Base-by-base conservation (phyloP, 1,140 invertebrate species). In the Contarinia nasturtii region DNA sequence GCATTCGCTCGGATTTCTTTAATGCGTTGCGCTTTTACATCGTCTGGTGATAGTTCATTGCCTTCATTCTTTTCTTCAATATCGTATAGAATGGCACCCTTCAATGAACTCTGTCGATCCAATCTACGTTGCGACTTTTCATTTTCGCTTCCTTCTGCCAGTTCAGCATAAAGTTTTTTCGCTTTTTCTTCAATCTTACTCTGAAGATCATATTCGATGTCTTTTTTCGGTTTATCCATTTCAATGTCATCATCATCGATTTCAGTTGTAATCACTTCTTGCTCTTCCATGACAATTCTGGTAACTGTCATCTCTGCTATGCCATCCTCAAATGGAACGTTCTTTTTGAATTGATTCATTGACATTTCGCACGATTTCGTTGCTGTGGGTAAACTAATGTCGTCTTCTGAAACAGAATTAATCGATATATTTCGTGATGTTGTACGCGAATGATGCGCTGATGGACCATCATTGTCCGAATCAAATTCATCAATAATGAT, bases 401-500 rank as follows among this genome's bases (percentile, higher is more conserved):
- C 76, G 49, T 79, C 76, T 55, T 79, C 76, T 0, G 75, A 76
- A 11, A 76, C 60, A 0, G 76, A 77, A 19, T 73, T 67, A 5
- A 80, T 78, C 0, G 76, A 79, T 15, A 79, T 59, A 3, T 70
- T 71, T 51, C 73, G n/a, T 46, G 48, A 54, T 41, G 42, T 33
- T 40, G 44, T 44, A 46, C 20, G 63, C 55, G 52, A 60, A 57
- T 17, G 57, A 48, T 56, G 59, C 41, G 52, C 62, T 21, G 67
- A 63, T n/a, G 56, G 59, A 44, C 22, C 19, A 33, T 44, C 43
- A 33, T 2, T 44, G 27, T 70, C 67, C 10, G 67, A 70, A 53
- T 70, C 68, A n/a, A 63, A 64, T 56, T 71, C 69, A 53, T 72
- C 70, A 27, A 73, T 68, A 19, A 72, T 63, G 3, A 56, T 43